A percentile compares a stretch with the other conserved stretches of the same genome.
phyloP scores from a whole-genome alignment of 2,888 invertebrate species.

The Eilema griseolum region DNA sequence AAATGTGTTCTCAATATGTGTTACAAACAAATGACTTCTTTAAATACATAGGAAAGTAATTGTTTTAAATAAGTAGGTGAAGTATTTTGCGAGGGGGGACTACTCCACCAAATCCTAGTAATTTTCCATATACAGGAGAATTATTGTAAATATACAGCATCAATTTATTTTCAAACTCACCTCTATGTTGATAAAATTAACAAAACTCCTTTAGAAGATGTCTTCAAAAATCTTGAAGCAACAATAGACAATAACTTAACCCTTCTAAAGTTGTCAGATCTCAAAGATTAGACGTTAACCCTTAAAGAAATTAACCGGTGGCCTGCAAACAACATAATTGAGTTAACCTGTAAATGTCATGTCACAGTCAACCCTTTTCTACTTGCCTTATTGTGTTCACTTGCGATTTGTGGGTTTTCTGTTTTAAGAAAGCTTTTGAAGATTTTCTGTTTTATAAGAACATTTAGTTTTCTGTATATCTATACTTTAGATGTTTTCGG shows the following conservation, averaged over 20 bases:
- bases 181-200: conserved; percentile 17
- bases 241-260: conserved; percentile 43
- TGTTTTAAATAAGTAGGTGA: too few relatives aligned
- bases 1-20: too few relatives aligned
- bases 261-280: conserved; percentile 42
- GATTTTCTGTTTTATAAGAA: not conserved
- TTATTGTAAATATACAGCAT: not conserved
- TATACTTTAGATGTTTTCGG: not conserved
- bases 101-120: not conserved
- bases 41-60: too few relatives aligned
- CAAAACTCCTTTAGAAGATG: conserved; percentile 22
- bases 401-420: conserved; percentile 27
- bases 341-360: conserved; percentile 79
- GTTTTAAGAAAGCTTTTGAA: conserved; percentile 8
- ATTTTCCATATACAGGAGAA: not conserved
- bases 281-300: conserved; percentile 44
- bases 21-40: too few relatives aligned
- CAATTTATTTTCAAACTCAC: conserved; percentile 9
- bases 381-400: conserved; percentile 45
- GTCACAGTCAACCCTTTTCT: conserved; percentile 69
- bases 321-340: conserved; percentile 73
- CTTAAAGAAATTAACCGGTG: conserved; percentile 63
- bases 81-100: too few relatives aligned
- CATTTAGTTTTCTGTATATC: not conserved
- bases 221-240: conserved; percentile 33